Evolutionary conservation across 2,888 invertebrate genomes (phyloP).

Genomic region (Dorcus parallelipipedus): DNA sequence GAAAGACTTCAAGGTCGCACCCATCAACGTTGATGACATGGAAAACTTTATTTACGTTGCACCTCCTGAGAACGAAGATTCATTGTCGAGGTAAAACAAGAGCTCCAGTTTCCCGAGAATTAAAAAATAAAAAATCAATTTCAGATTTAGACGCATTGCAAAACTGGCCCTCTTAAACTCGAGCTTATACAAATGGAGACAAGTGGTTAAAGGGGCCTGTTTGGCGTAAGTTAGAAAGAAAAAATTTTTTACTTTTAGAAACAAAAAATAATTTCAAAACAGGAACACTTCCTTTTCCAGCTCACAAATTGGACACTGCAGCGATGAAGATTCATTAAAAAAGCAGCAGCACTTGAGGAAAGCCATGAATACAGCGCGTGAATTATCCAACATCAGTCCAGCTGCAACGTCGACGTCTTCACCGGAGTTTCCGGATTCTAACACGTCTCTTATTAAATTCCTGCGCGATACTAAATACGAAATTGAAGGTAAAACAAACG

Average conservation of each 20-base stretch:
- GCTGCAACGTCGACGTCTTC: not conserved
- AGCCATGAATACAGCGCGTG: constrained; percentile 59
- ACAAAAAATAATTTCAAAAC: no score
- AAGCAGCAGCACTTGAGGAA: constrained; percentile 73
- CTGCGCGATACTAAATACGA: not conserved
- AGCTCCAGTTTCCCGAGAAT: not conserved
- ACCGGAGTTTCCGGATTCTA: not conserved
- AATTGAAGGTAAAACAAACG: not conserved
- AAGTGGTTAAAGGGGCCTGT: constrained; percentile 60
- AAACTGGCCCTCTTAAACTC: constrained; percentile 69
- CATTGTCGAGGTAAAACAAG: constrained; percentile 51
- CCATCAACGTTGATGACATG: constrained; percentile 62
- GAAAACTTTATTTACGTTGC: constrained; percentile 41
- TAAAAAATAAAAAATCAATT: constrained; percentile 13
- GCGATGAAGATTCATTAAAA: constrained; percentile 65
- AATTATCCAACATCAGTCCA: not conserved
- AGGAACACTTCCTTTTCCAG: constrained; percentile 44
- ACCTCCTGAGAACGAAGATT: constrained; percentile 56
- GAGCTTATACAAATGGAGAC: constrained; percentile 70
- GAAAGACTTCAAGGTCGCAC: constrained; percentile 85
- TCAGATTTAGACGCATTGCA: constrained; percentile 70
- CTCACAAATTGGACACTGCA: constrained; percentile 78
- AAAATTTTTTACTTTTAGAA: no score
- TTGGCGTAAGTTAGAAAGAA: constrained; percentile 50
- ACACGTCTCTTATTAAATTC: not conserved